A percentile compares a stretch with the other conserved stretches of the same genome.
phyloP scores from a whole-genome alignment of 2,113 vertebrate species.

The Trinectes maculatus region DNA sequence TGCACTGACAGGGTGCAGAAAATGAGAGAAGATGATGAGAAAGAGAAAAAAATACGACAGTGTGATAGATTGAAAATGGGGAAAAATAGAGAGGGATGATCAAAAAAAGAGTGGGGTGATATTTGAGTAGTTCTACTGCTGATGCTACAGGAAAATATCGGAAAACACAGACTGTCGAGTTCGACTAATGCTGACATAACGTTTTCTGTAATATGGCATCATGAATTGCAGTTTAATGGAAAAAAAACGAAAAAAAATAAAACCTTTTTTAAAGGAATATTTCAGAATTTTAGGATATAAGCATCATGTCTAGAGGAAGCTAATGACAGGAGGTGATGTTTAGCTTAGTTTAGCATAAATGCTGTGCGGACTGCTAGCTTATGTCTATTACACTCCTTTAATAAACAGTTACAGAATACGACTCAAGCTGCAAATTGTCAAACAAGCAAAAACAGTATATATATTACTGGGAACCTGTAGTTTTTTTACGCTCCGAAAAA shows the following conservation, averaged over 20 bases:
- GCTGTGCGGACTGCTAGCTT: neutral
- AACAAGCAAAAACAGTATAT: no score
- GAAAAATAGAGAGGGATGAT: neutral
- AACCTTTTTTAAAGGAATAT: no score
- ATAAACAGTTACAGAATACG: no score
- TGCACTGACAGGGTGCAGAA: conserved; percentile 43
- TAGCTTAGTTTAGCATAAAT: neutral
- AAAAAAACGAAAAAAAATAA: neutral
- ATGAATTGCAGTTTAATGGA: conserved; percentile 1
- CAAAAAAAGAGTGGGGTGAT: conserved; percentile 8
- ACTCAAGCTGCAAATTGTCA: no score
- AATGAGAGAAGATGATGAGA: conserved; percentile 52
- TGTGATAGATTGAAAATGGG: conserved; percentile 31
- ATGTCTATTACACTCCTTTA: no score
- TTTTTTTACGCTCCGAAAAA: no score
- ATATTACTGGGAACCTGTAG: no score
- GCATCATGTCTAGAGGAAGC: no score
- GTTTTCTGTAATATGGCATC: conserved; percentile 21
- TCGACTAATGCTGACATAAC: conserved; percentile 37
- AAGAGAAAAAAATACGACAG: conserved; percentile 3
- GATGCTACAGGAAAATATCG: neutral
- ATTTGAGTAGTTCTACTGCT: conserved; percentile 17
- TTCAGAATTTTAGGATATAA: no score
- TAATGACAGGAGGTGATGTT: neutral
- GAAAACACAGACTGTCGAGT: conserved; percentile 29